These are phyloP conservation scores for Geococcyx californianus DNA, from an alignment of 2,113 vertebrate species.

Conservation along the genomic window DNA sequence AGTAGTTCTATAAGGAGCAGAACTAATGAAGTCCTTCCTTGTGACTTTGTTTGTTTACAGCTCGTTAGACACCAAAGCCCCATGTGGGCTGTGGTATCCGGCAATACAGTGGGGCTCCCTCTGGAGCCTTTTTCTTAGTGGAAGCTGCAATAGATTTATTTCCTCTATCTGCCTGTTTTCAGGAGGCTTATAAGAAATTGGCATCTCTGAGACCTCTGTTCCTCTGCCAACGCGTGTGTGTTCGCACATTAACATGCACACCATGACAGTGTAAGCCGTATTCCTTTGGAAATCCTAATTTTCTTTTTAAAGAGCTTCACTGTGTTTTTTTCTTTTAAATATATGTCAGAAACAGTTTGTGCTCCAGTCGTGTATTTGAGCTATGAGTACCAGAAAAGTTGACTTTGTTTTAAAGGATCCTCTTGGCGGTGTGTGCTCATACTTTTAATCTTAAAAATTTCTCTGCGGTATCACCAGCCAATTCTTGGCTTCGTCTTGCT, in stretches of 20 bases:
- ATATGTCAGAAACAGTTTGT: not conserved
- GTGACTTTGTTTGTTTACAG: slow-evolving; percentile 16
- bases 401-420: not conserved
- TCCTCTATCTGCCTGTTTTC: slow-evolving; percentile 3
- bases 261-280: not conserved
- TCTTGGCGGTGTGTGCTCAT: not conserved
- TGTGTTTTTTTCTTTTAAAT: not conserved
- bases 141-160: slow-evolving; percentile 6
- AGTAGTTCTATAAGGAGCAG: not conserved
- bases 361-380: not conserved
- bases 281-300: slow-evolving; percentile 4
- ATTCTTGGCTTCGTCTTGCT: not conserved
- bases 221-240: not conserved
- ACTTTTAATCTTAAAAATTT: not conserved
- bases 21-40: slow-evolving; percentile 39
- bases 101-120: not conserved
- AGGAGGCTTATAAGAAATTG: not conserved
- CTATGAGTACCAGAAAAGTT: not conserved
- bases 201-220: not conserved
- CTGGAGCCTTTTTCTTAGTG: not conserved
- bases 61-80: not conserved
- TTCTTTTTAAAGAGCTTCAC: not conserved
- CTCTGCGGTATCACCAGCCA: not conserved
- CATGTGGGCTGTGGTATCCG: not conserved
- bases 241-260: not conserved